phyloP scores from a whole-genome alignment of 2,888 invertebrate genomes.

The Platynereis dumerilii region DNA sequence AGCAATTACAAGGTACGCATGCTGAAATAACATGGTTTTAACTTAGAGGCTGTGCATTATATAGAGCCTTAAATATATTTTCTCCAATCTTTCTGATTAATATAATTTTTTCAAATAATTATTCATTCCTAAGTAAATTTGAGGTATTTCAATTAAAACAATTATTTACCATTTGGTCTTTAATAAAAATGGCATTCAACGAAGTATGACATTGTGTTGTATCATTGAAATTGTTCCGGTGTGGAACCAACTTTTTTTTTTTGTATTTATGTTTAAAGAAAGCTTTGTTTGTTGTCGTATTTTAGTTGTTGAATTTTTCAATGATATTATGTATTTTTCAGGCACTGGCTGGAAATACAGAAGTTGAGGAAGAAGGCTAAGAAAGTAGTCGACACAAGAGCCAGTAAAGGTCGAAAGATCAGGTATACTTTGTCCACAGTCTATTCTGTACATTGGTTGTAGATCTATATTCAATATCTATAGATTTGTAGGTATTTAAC shows the following conservation, averaged over 20 bases:
- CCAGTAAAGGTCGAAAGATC: conserved; percentile 91
- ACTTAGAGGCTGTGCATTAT: not conserved
- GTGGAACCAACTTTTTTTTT: not conserved
- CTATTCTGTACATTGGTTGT: not conserved
- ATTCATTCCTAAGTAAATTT: no score
- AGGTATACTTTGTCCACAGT: conserved; percentile 42
- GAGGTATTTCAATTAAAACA: no score
- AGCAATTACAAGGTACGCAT: conserved; percentile 73
- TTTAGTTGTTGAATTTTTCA: conserved; percentile 1
- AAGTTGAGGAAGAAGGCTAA: conserved; percentile 86
- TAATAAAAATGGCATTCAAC: no score
- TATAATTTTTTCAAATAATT: not conserved
- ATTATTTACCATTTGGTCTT: no score
- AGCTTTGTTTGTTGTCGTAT: not conserved
- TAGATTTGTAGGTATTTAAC: no score
- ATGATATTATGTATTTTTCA: conserved; percentile 43
- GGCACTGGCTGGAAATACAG: conserved; percentile 91
- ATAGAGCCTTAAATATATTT: not conserved
- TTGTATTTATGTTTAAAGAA: not conserved
- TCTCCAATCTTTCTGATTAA: not conserved
- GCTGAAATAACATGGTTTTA: no score
- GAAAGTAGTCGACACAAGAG: conserved; percentile 88
- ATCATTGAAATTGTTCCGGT: no score
- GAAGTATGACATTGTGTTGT: no score
- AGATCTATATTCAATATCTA: not conserved